Base-by-base conservation (phyloP, 2,888 invertebrate genomes). In the Archips xylosteana region DNA sequence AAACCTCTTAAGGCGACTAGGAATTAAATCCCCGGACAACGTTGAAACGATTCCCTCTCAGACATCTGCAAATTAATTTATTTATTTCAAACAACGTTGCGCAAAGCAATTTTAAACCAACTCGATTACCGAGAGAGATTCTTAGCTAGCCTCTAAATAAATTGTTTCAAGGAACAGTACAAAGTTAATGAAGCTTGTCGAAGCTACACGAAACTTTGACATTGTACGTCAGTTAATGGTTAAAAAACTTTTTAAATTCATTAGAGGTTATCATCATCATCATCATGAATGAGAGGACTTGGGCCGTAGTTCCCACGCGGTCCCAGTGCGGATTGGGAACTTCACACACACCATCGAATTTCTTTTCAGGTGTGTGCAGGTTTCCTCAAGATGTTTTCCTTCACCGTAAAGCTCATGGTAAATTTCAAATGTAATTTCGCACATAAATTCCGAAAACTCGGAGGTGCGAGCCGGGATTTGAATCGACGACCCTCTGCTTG, bases 11-110 rank as follows among this genome's bases (percentile, higher is more conserved):
- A 67, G 54, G 45, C 71, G 61, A 45, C 61, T 72, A 73, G 59
- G 72, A 73, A 73, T 73, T 64, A 69, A 73, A 69, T 64, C 64
- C 49, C 63, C 57, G 36, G 57, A n/a, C 39, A n/a, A 42, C 73
- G 51, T 32, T 13, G 63, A 59, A 63, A 57, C 64, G 69, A 64
- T 72, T 68, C 63, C 49, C 47, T 39, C 60, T 32, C 61, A 57
- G 59, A 49, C 73, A 63, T 68, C 69, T 73, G 69, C 64, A 64
- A 68, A 73, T 69, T 69, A 69, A 73, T 73, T 69, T 60, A 69
- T 73, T 64, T 73, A 73, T 73, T 73, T 69, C 34, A 64, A 64
- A 73, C 73, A 73, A 64, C 59, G 69, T n/a, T 68, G 73, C 63
- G 51, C 54, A 63, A 72, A 69, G 69, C 73, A 69, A 69, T 64